A percentile compares a stretch with the other conserved stretches of the same genome.
phyloP scores from a whole-genome alignment of 2,888 invertebrate genomes.

The Amaurobius ferox region DNA sequence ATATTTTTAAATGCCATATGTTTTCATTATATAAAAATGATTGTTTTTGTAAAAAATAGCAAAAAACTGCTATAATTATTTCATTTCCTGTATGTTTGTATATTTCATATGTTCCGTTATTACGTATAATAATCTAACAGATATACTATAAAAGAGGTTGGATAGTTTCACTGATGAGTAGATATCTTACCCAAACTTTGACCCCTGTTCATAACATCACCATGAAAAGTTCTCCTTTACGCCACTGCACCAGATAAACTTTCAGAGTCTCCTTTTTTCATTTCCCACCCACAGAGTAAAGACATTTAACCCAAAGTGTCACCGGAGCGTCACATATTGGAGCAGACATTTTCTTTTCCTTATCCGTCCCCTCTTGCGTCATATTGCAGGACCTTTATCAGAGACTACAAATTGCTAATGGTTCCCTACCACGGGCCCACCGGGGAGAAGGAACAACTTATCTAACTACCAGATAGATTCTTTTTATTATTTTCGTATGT shows the following conservation, averaged over 20 bases:
- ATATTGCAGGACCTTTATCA: constrained; percentile 23
- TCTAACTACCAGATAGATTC: not conserved
- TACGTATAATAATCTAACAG: too few species aligned
- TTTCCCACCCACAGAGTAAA: not conserved
- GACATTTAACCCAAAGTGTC: constrained; percentile 32
- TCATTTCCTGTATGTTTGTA: too few species aligned
- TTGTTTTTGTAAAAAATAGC: too few species aligned
- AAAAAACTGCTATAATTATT: too few species aligned
- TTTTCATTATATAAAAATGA: too few species aligned
- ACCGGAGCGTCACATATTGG: constrained; percentile 35
- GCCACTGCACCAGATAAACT: not conserved
- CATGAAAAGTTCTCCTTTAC: not conserved
- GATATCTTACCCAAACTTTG: too few species aligned
- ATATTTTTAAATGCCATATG: too few species aligned
- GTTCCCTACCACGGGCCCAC: constrained; percentile 23
- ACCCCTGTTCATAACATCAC: too few species aligned
- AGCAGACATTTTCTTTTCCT: constrained; percentile 37
- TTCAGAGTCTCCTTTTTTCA: not conserved
- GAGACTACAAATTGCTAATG: constrained; percentile 66
- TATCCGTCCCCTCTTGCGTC: not conserved
- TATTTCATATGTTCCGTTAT: too few species aligned
- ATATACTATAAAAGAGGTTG: too few species aligned
- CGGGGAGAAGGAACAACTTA: constrained; percentile 21
- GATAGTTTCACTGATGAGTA: too few species aligned
- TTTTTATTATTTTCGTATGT: not conserved